A percentile compares a stretch with the other conserved stretches of the same genome.
Conservation (phyloP, 2,113 vertebrate genomes). For the Austrofundulus limnaeus region DNA sequence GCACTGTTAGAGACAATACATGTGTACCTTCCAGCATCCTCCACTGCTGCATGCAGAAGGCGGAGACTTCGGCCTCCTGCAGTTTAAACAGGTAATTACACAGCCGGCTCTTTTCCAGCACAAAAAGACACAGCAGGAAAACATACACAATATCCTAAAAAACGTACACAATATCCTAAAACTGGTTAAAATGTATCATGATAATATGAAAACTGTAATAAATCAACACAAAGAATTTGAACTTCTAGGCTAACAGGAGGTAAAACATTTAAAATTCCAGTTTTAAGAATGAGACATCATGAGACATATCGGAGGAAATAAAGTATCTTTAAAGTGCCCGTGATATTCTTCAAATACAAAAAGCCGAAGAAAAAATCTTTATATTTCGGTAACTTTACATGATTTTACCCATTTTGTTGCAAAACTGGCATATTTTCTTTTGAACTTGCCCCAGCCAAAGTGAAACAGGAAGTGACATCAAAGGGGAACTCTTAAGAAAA, state of each 20-base stretch:
- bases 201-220: too few species aligned
- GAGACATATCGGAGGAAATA: too few species aligned
- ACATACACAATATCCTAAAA: background rate
- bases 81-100: slow-evolving; percentile 16
- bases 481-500: too few species aligned
- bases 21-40: slow-evolving; percentile 86
- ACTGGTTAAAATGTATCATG: too few species aligned
- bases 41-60: slow-evolving; percentile 77
- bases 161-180: background rate
- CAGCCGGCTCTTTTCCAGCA: background rate
- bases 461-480: too few species aligned
- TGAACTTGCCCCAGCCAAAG: too few species aligned
- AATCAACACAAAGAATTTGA: slow-evolving; percentile 7
- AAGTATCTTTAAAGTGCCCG: too few species aligned
- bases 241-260: slow-evolving; percentile 21
- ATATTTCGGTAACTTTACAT: too few species aligned
- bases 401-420: too few species aligned
- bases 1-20: slow-evolving; percentile 89
- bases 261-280: slow-evolving; percentile 17
- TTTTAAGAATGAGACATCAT: slow-evolving; percentile 17
- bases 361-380: too few species aligned
- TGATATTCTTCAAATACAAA: too few species aligned
- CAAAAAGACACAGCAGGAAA: background rate
- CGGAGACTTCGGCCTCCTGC: slow-evolving; percentile 87
- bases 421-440: too few species aligned